Percentiles rank a stretch among this genome's conserved stretches.
Evolutionary conservation across 2,113 vertebrate genomes (phyloP).

Genomic region (Mugil cephalus): DNA sequence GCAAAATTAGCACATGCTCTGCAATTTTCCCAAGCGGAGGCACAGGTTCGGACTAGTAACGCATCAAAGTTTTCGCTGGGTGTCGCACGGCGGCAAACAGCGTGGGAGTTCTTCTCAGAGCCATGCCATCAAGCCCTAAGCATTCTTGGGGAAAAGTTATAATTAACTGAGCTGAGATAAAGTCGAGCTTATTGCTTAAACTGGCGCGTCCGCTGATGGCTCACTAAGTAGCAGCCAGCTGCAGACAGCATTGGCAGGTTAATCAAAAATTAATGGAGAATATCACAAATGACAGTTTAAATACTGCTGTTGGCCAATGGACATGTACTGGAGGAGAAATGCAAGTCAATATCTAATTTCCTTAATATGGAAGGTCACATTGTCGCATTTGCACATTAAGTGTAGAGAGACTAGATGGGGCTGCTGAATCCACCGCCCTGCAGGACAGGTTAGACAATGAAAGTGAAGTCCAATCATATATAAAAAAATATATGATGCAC

Average conservation of each 20-base stretch:
- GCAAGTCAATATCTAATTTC: constrained; percentile 51
- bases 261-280: constrained; percentile 72
- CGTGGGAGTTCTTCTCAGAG: constrained; percentile 31
- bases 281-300: constrained; percentile 70
- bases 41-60: constrained; percentile 24
- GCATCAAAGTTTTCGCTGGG: constrained; percentile 32
- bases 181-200: constrained; percentile 67
- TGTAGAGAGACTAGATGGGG: constrained; percentile 24
- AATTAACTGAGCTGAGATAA: constrained; percentile 74
- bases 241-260: constrained; percentile 65
- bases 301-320: constrained; percentile 46
- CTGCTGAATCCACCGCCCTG: constrained; percentile 10
- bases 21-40: neutral
- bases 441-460: constrained; percentile 18
- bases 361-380: constrained; percentile 53
- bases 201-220: constrained; percentile 55
- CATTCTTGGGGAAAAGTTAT: constrained; percentile 62
- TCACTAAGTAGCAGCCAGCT: constrained; percentile 56
- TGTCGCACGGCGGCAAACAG: constrained; percentile 27
- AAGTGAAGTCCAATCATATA: neutral
- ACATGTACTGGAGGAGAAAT: constrained; percentile 39
- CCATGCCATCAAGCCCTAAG: constrained; percentile 52
- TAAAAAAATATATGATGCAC: too few species aligned
- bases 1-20: constrained; percentile 4
- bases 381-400: constrained; percentile 54